Percentiles rank a stretch among this genome's conserved stretches.
Conservation (phyloP, 2,888 invertebrate species). For the Panzeria rudis region DNA sequence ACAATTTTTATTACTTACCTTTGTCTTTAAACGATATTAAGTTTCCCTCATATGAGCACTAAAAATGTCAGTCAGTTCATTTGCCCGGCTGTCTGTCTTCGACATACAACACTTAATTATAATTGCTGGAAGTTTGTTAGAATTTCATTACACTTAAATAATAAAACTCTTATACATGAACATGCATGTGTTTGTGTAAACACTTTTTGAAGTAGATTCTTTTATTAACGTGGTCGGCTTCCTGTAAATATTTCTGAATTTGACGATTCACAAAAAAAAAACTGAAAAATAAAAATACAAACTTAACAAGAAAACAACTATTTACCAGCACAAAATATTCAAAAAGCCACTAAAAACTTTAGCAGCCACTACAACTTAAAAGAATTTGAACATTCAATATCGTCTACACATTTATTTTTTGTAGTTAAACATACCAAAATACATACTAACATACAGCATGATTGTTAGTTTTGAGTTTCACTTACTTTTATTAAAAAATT, state of each 20-base stretch:
- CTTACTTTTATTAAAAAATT: constrained; percentile 73
- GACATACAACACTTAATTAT: constrained; percentile 58
- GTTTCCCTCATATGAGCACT: constrained; percentile 53
- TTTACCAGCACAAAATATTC: constrained; percentile 54
- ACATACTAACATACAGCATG: constrained; percentile 7
- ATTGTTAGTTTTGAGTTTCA: constrained; percentile 65
- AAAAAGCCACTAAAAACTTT: constrained; percentile 58
- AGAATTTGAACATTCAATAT: constrained; percentile 37
- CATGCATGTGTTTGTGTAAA: background rate
- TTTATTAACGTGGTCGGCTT: background rate
- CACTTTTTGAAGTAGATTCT: background rate
- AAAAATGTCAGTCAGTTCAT: constrained; percentile 24
- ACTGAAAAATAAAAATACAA: background rate
- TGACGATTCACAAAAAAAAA: background rate
- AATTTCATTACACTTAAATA: constrained; percentile 59
- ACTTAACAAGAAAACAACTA: constrained; percentile 42
- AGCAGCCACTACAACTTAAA: constrained; percentile 42
- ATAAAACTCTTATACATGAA: background rate
- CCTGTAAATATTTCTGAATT: background rate
- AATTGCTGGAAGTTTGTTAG: constrained; percentile 56
- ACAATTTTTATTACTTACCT: constrained; percentile 65
- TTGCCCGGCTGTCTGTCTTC: constrained; percentile 17
- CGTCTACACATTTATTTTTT: constrained; percentile 1
- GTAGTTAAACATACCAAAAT: background rate
- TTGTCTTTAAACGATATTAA: constrained; percentile 56